These are phyloP conservation scores for Drosophila ogumai DNA, from an alignment of 1,140 invertebrate genomes.

Conservation along the genomic window DNA sequence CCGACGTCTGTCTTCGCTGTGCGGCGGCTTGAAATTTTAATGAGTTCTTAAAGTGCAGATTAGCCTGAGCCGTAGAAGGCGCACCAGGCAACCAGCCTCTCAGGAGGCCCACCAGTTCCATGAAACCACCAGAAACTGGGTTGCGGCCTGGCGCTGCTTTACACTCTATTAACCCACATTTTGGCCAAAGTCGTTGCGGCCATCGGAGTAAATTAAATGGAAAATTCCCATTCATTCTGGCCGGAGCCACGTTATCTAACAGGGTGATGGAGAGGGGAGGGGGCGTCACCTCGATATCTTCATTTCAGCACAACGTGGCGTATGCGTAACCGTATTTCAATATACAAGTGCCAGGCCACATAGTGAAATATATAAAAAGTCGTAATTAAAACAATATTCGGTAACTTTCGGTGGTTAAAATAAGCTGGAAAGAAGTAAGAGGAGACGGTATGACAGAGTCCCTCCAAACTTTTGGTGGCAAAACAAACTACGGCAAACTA, in stretches of 20 bases:
- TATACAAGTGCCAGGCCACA: constrained; percentile 4
- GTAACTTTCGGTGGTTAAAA: neutral
- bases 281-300: constrained; percentile 31
- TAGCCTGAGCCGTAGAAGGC: constrained; percentile 36
- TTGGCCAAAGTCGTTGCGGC: constrained; percentile 56
- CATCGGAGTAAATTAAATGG: constrained; percentile 78
- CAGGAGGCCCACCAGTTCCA: neutral
- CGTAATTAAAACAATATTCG: constrained; percentile 49
- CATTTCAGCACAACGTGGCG: constrained; percentile 27
- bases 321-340: constrained; percentile 20
- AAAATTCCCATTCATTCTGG: constrained; percentile 66
- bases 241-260: constrained; percentile 24
- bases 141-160: constrained; percentile 69
- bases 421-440: neutral
- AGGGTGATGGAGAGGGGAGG: no score
- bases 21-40: constrained; percentile 69
- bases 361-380: constrained; percentile 23
- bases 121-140: constrained; percentile 61
- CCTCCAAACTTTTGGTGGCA: constrained; percentile 37
- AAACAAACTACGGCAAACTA: constrained; percentile 49
- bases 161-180: constrained; percentile 84
- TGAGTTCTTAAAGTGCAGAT: constrained; percentile 68
- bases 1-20: constrained; percentile 31
- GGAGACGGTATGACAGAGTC: neutral
- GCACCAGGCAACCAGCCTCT: constrained; percentile 16